These are phyloP conservation scores for Drosophila neocordata DNA, from an alignment of 1,140 invertebrate species.

Conservation along the genomic window DNA sequence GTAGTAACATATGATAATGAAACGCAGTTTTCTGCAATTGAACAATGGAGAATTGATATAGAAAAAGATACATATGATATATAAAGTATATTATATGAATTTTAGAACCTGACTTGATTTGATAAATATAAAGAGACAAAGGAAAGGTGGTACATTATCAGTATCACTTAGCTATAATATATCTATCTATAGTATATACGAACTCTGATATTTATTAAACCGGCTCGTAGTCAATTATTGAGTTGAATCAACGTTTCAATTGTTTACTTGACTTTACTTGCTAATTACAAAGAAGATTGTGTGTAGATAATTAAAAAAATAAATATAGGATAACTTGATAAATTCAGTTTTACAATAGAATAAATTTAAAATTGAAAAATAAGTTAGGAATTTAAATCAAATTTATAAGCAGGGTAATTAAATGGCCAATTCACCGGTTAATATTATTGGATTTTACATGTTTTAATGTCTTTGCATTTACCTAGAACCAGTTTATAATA, in stretches of 20 bases:
- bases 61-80: too few relatives aligned
- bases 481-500: conserved; percentile 13
- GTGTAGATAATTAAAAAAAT: neutral
- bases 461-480: neutral
- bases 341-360: too few relatives aligned
- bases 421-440: neutral
- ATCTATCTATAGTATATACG: neutral
- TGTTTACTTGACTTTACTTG: neutral
- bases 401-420: neutral
- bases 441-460: neutral
- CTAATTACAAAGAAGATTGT: neutral
- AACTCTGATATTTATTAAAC: neutral
- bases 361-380: too few relatives aligned
- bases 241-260: neutral
- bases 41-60: too few relatives aligned
- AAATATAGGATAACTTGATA: neutral
- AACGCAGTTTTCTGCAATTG: neutral
- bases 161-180: neutral
- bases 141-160: too few relatives aligned
- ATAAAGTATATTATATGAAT: too few relatives aligned
- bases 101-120: too few relatives aligned
- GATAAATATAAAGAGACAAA: neutral
- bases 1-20: neutral
- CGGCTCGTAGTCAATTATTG: neutral
- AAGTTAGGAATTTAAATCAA: neutral